A percentile compares a stretch with the other conserved stretches of the same genome.
Evolutionary conservation across 1,140 invertebrate genomes (phyloP).

Genomic region (Cyclargus thomasi): DNA sequence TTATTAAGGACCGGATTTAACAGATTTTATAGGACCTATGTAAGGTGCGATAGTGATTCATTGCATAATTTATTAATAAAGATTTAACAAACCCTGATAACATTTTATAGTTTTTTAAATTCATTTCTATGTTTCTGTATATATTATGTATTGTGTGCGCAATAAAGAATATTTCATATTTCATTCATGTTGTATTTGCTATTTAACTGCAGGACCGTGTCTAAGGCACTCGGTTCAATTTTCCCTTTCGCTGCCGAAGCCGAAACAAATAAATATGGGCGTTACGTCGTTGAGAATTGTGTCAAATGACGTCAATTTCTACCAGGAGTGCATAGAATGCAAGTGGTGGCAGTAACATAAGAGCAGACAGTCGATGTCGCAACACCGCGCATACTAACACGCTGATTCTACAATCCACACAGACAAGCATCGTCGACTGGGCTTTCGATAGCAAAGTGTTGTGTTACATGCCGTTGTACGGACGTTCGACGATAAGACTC

Average conservation of each 20-base stretch:
- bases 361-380: not conserved
- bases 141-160: too few species aligned
- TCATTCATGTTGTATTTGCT: too few species aligned
- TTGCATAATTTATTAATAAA: too few species aligned
- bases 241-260: too few species aligned
- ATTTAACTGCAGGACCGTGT: too few species aligned
- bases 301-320: constrained; percentile 49
- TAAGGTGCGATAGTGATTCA: too few species aligned
- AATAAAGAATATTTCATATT: too few species aligned
- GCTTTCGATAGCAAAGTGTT: not conserved
- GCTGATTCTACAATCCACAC: not conserved
- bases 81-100: too few species aligned
- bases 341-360: constrained; percentile 24
- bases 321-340: constrained; percentile 43
- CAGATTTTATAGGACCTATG: too few species aligned
- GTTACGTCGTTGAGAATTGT: constrained; percentile 12
- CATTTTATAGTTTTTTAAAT: too few species aligned
- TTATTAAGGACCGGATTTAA: not conserved
- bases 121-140: too few species aligned
- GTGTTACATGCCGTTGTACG: not conserved
- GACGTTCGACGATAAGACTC: not conserved
- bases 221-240: too few species aligned
- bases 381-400: not conserved
- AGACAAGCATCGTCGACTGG: not conserved
- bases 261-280: not conserved